Evolutionary conservation across 2,797 vertebrate genomes (phyloP).

Genomic region (Pangasius larnaudii): DNA sequence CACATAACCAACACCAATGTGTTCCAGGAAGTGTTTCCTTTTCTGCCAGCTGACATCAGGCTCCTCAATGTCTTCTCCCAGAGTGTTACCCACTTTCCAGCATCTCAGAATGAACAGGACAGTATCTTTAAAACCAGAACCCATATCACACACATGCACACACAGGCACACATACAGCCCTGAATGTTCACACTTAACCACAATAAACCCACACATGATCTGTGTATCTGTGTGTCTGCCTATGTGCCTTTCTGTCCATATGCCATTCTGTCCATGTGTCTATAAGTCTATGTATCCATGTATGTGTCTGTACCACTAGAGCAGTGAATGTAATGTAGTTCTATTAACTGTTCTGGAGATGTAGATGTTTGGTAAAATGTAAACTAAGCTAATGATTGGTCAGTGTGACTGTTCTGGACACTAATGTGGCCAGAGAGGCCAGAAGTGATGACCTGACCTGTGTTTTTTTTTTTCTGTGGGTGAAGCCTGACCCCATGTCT

Average conservation of each 20-base stretch:
- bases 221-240: neutral
- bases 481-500: slow-evolving; percentile 25
- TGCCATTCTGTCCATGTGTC: too few species aligned
- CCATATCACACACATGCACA: neutral
- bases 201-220: neutral
- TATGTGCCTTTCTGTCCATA: neutral
- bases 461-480: slow-evolving; percentile 21
- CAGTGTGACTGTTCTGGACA: slow-evolving; percentile 19
- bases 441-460: slow-evolving; percentile 21
- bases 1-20: neutral
- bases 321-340: neutral
- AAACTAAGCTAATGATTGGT: slow-evolving; percentile 2
- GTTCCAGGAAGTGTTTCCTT: slow-evolving; percentile 15
- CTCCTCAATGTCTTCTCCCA: slow-evolving; percentile 3
- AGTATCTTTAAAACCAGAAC: neutral
- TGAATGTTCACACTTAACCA: neutral
- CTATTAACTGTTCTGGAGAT: neutral
- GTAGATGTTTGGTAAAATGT: neutral
- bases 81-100: neutral
- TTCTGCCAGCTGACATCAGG: neutral
- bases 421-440: slow-evolving; percentile 25
- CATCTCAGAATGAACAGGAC: neutral
- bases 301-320: neutral
- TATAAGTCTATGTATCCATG: neutral
- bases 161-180: neutral